A percentile compares a stretch with the other conserved stretches of the same genome.
These are phyloP conservation scores for Phragmatobia fuliginosa DNA, from an alignment of 2,888 invertebrate genomes.

Conservation along the genomic window DNA sequence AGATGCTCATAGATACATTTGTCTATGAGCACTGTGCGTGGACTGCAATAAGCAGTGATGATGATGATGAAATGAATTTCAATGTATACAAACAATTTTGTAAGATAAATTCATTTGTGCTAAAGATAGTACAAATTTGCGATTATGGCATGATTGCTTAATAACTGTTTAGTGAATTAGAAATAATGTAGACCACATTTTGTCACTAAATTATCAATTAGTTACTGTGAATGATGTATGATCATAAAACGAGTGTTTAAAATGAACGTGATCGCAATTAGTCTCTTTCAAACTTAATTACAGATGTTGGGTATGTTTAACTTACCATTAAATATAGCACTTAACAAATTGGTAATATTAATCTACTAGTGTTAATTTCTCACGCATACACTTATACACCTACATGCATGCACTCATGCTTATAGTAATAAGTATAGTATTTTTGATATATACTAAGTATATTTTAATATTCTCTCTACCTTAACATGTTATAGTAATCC, in stretches of 20 bases:
- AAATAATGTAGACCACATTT: background rate
- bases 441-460: too few species aligned
- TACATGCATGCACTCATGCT: too few species aligned
- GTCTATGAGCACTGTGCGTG: too few species aligned
- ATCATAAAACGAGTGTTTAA: background rate
- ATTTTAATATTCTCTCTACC: too few species aligned
- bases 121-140: background rate
- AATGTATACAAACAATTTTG: background rate
- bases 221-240: background rate
- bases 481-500: too few species aligned
- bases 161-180: background rate
- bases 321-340: too few species aligned
- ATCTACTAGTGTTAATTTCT: background rate
- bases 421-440: too few species aligned
- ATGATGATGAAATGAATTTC: too few species aligned
- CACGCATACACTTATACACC: too few species aligned
- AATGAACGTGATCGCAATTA: background rate
- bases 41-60: too few species aligned
- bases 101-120: background rate
- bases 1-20: too few species aligned
- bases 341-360: background rate
- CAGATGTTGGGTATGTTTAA: background rate
- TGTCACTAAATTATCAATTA: background rate
- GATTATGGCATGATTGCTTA: background rate
- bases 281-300: background rate